phyloP scores from a whole-genome alignment of 1,140 invertebrate genomes.

The Zaprionus africanus region DNA sequence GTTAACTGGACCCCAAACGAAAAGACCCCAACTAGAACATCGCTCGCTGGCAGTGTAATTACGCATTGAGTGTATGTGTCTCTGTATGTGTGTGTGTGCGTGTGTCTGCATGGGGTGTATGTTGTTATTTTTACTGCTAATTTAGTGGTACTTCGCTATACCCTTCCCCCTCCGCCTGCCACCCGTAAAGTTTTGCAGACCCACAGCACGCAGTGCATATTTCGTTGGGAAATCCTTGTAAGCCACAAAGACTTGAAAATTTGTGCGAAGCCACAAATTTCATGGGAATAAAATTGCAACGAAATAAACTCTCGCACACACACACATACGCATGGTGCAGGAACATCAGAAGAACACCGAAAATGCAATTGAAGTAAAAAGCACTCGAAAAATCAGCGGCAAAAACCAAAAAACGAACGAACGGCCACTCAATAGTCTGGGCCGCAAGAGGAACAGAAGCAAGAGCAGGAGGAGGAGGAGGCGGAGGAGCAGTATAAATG shows the following conservation, averaged over 20 bases:
- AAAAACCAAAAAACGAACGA: slow-evolving; percentile 77
- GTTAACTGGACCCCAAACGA: slow-evolving; percentile 38
- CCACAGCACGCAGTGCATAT: slow-evolving; percentile 70
- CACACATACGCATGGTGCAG: not conserved
- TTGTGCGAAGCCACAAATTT: slow-evolving; percentile 76
- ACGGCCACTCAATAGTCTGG: slow-evolving; percentile 61
- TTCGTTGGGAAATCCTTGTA: slow-evolving; percentile 77
- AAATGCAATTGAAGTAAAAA: slow-evolving; percentile 71
- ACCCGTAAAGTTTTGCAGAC: slow-evolving; percentile 62
- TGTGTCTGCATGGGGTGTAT: slow-evolving; percentile 28
- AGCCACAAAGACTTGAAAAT: slow-evolving; percentile 82
- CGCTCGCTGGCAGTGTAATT: slow-evolving; percentile 55
- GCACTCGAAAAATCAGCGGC: slow-evolving; percentile 78
- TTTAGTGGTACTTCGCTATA: slow-evolving; percentile 45
- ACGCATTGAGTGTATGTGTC: slow-evolving; percentile 38
- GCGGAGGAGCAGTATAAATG: not conserved
- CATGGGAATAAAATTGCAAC: slow-evolving; percentile 79
- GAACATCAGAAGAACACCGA: slow-evolving; percentile 68
- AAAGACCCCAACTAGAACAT: slow-evolving; percentile 27
- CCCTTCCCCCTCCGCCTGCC: not conserved
- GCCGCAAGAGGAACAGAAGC: slow-evolving; percentile 1
- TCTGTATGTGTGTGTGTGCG: not conserved
- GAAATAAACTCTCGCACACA: slow-evolving; percentile 65
- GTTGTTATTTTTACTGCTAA: slow-evolving; percentile 54
- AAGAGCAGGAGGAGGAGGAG: not conserved